Evolutionary conservation across 2,797 vertebrate species (phyloP).

Genomic region (Gouania willdenowi): DNA sequence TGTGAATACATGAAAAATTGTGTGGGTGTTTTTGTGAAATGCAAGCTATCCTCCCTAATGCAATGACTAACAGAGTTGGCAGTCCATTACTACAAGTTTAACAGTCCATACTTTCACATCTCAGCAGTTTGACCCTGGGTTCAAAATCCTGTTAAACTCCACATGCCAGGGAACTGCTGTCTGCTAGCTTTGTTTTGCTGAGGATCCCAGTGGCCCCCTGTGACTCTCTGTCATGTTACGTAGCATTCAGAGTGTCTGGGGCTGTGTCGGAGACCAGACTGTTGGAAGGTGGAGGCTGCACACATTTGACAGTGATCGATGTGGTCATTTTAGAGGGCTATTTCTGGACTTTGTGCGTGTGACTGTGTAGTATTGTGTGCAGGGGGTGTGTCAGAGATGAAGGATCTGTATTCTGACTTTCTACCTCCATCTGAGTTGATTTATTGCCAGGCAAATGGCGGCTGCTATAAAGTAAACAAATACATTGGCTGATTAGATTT

Average conservation of each 20-base stretch:
- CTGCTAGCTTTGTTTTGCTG: no score
- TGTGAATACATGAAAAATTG: no score
- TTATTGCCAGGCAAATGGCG: conserved; percentile 30
- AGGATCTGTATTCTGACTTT: conserved; percentile 16
- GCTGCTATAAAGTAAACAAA: conserved; percentile 25
- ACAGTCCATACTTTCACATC: no score
- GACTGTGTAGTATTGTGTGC: background rate
- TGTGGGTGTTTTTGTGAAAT: no score
- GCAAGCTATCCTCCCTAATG: no score
- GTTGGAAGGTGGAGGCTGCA: conserved; percentile 29
- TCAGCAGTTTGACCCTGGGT: no score
- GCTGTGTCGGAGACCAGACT: conserved; percentile 34
- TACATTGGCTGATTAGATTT: conserved; percentile 32
- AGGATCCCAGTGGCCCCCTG: no score
- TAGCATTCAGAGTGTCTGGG: conserved; percentile 55
- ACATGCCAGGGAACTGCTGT: no score
- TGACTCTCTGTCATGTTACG: conserved; percentile 42
- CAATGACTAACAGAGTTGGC: no score
- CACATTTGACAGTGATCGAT: conserved; percentile 56
- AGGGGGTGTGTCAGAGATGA: background rate
- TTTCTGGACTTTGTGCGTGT: conserved; percentile 32
- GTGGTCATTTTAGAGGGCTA: conserved; percentile 52
- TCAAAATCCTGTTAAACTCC: no score
- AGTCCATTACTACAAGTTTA: no score
- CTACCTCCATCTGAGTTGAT: conserved; percentile 25